Conservation (phyloP, 2,888 invertebrate genomes). For the Ochropleura leucogaster region DNA sequence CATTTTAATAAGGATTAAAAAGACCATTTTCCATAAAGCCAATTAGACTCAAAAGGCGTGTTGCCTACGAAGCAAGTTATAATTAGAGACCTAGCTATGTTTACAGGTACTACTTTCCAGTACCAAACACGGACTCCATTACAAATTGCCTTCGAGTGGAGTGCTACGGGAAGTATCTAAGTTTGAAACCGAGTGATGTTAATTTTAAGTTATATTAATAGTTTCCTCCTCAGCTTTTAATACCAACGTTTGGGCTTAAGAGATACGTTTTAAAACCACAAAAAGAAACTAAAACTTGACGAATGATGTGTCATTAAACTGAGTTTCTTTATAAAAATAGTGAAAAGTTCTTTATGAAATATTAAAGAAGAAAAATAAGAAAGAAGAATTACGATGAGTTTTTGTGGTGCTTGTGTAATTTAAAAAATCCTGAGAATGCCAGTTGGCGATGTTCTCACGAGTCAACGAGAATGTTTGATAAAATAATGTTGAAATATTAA, state of each 20-base stretch:
- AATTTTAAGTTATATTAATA: constrained; percentile 67
- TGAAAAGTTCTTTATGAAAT: not conserved
- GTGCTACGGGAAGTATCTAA: constrained; percentile 62
- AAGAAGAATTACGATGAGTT: not conserved
- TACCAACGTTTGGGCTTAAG: constrained; percentile 8
- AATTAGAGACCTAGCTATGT: constrained; percentile 53
- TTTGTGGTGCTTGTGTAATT: not conserved
- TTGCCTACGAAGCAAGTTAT: constrained; percentile 54
- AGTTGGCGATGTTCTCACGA: constrained; percentile 6
- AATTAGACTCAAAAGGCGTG: constrained; percentile 53
- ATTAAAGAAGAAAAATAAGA: not conserved
- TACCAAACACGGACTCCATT: constrained; percentile 63
- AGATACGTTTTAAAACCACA: constrained; percentile 11
- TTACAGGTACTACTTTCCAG: constrained; percentile 48
- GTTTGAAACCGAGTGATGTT: constrained; percentile 67
- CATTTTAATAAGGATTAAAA: constrained; percentile 64
- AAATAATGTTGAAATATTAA: constrained; percentile 6
- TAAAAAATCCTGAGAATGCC: not conserved
- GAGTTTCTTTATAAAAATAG: not conserved
- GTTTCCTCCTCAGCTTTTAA: constrained; percentile 17
- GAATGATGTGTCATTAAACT: constrained; percentile 1
- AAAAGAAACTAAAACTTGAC: not conserved
- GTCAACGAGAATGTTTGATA: not conserved
- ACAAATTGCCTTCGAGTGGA: constrained; percentile 59
- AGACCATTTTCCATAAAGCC: constrained; percentile 55